Evolutionary conservation across 2,888 invertebrate species (phyloP).

Genomic region (Thecocarcelia acutangulata): DNA sequence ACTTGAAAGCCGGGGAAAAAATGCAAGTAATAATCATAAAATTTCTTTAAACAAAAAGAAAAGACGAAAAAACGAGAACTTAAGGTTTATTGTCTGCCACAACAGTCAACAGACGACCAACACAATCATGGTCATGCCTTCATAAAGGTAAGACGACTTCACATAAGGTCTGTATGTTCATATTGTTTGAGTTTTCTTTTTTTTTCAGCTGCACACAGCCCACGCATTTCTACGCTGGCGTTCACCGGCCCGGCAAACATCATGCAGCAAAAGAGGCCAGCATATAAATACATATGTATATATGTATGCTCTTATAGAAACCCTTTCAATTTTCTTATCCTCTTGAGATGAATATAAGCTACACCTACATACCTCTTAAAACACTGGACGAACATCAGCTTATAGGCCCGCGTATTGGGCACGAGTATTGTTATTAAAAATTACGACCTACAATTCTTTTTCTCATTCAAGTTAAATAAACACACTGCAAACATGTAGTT

Average conservation of each 20-base stretch:
- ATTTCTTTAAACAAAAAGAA: slow-evolving; percentile 11
- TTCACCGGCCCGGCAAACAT: slow-evolving; percentile 22
- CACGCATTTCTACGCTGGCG: slow-evolving; percentile 64
- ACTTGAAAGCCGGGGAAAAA: slow-evolving; percentile 17
- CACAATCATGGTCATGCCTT: slow-evolving; percentile 45
- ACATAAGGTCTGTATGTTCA: neutral
- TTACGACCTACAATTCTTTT: slow-evolving; percentile 36
- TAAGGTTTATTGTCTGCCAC: slow-evolving; percentile 29
- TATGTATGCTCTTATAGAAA: neutral
- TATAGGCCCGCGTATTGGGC: neutral
- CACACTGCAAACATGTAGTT: slow-evolving; percentile 20
- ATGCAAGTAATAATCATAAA: slow-evolving; percentile 66
- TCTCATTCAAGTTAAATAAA: slow-evolving; percentile 15
- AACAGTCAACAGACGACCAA: slow-evolving; percentile 30
- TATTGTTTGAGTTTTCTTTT: slow-evolving; percentile 45
- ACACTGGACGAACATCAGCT: slow-evolving; percentile 5
- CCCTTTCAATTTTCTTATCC: slow-evolving; percentile 41
- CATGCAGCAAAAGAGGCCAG: slow-evolving; percentile 10
- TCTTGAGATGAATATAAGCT: slow-evolving; percentile 54
- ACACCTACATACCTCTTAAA: slow-evolving; percentile 58
- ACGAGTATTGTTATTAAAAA: slow-evolving; percentile 31
- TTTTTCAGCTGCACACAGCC: slow-evolving; percentile 43
- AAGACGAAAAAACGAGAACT: neutral
- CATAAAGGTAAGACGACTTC: slow-evolving; percentile 53
- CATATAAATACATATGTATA: slow-evolving; percentile 5